Evolutionary conservation across 2,888 invertebrate species (phyloP), one percentile per base, ranked within the genome.

Genomic region (Monopis laevigella): DNA sequence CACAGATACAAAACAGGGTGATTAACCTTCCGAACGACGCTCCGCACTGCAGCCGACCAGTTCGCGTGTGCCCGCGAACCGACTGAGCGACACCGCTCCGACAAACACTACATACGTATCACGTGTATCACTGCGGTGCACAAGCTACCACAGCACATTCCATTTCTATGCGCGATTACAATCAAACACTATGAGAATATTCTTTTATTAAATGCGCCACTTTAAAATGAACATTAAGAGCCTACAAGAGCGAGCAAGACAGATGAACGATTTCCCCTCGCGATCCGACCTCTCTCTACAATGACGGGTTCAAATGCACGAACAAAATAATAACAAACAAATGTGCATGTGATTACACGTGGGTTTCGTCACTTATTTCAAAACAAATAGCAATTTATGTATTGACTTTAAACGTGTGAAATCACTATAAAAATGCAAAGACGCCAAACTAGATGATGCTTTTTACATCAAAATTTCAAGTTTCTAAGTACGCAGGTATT

Each of bases 291-390:
- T 59, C 60, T 62, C 66, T 62, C 64, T 60, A 63, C 59, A 44
- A 56, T 54, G 54, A 62, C 61, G 64, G 81, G 82, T 84, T 83
- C 84, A 84, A 84, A 83, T 83, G 84, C 82, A 74, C 75, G 78
- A 82, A 80, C 85, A 86, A 86, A 86, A 86, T 86, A 86, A 86
- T 83, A 86, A 86, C 86, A n/a, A n/a, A n/a, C n/a, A 86, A 85
- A 84, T 84, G 83, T 84, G 84, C 84, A 83, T 82, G 83, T 75
- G 75, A 75, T 77, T 72, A 71, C 81, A 80, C 80, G 80, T 80
- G 80, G 78, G 75, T 75, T 74, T 75, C 72, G 72, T 75, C 75
- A 74, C 65, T 62, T 55, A 60, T 54, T 16, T 7, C 17, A 32
- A 32, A 17, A 32, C 10, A n/a, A n/a, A n/a, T 32, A 16, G 12